Evolutionary conservation across 2,113 vertebrate species (phyloP).

Genomic region (Mormoops blainvillei): DNA sequence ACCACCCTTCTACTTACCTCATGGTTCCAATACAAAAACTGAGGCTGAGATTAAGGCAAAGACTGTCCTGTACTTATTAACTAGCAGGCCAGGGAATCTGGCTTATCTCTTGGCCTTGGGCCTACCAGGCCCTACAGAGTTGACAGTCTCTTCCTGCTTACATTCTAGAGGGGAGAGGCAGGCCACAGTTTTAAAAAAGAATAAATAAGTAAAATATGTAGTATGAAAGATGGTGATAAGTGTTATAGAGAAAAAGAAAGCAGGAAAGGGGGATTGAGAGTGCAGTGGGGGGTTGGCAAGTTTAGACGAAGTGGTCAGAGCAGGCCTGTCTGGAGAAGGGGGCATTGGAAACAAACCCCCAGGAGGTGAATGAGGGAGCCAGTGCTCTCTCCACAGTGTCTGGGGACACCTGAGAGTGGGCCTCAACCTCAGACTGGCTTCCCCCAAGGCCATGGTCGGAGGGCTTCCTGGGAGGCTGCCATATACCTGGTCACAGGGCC

Average conservation of each 20-base stretch:
- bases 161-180: neutral
- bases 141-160: constrained; percentile 13
- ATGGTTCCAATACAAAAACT: neutral
- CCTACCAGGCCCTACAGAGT: neutral
- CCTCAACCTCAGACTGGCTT: neutral
- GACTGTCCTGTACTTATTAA: neutral
- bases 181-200: neutral
- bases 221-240: neutral
- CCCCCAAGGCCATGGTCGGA: neutral
- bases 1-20: neutral
- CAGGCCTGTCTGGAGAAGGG: neutral
- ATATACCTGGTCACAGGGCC: neutral
- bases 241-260: neutral
- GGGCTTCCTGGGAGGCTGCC: neutral
- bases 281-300: neutral
- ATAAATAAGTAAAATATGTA: neutral
- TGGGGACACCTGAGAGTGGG: neutral
- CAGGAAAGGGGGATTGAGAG: neutral
- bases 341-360: neutral
- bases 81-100: neutral
- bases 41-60: neutral
- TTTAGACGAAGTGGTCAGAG: neutral
- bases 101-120: constrained; percentile 9
- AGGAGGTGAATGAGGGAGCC: neutral
- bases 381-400: neutral